Evolutionary conservation across 2,113 vertebrate species (phyloP).

Genomic region (Eleginops maclovinus): DNA sequence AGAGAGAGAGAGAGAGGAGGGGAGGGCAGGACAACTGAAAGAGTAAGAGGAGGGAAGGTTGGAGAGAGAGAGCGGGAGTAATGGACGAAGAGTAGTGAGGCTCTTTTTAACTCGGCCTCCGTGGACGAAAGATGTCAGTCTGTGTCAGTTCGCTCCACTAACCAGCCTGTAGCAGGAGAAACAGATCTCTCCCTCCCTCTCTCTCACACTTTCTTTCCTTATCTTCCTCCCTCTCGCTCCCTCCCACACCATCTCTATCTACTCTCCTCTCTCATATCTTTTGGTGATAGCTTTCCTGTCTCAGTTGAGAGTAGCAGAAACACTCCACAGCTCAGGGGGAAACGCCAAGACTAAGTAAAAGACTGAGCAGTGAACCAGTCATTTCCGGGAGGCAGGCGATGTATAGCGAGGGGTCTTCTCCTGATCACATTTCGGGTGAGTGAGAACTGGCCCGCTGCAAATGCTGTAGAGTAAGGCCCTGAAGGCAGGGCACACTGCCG

Average conservation of each 20-base stretch:
- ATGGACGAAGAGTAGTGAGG: constrained; percentile 66
- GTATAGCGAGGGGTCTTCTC: constrained; percentile 54
- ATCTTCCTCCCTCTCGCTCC: constrained; percentile 40
- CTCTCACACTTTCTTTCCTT: constrained; percentile 60
- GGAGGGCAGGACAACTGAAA: constrained; percentile 42
- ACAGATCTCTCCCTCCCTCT: constrained; percentile 72
- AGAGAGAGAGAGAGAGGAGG: constrained; percentile 39
- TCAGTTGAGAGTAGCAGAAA: constrained; percentile 71
- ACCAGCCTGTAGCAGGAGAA: constrained; percentile 79
- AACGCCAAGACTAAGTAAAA: constrained; percentile 65
- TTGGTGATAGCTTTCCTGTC: constrained; percentile 75
- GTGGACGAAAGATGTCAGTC: constrained; percentile 81
- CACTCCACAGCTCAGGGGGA: constrained; percentile 67
- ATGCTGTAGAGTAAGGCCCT: constrained; percentile 56
- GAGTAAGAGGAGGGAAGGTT: constrained; percentile 48
- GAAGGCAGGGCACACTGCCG: constrained; percentile 51
- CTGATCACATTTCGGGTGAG: constrained; percentile 65
- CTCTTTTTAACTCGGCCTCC: constrained; percentile 75
- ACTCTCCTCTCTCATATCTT: constrained; percentile 65
- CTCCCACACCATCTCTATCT: constrained; percentile 66
- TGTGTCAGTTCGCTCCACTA: constrained; percentile 78
- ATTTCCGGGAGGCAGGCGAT: constrained; percentile 63
- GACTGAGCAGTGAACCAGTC: constrained; percentile 69
- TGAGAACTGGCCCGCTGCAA: constrained; percentile 42
- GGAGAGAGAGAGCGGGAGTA: constrained; percentile 43